A percentile compares a stretch with the other conserved stretches of the same genome.
These are phyloP conservation scores for Microchirus variegatus DNA, from an alignment of 2,797 vertebrate genomes.

Conservation along the genomic window DNA sequence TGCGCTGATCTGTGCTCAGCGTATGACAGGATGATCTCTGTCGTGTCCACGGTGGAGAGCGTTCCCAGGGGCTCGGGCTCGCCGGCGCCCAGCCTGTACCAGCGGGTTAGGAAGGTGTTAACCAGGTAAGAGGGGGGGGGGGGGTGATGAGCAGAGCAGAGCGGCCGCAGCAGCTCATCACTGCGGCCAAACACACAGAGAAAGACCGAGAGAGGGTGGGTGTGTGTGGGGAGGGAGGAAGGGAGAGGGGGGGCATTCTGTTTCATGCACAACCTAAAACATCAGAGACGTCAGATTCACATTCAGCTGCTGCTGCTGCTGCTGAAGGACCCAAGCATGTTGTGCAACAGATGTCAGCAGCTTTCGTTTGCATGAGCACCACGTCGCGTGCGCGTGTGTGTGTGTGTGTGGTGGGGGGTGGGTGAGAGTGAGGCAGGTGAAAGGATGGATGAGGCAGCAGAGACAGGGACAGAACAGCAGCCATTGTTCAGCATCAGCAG, in stretches of 20 bases:
- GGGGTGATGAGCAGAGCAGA: not conserved
- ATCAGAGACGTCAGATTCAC: not conserved
- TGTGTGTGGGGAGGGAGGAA: not conserved
- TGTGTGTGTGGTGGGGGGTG: not conserved
- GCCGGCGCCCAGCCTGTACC: slow-evolving; percentile 81
- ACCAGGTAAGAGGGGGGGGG: slow-evolving; percentile 83
- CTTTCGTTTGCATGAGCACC: not conserved
- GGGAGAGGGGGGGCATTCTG: not conserved
- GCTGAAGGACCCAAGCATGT: not conserved
- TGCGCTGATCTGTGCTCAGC: slow-evolving; percentile 79
- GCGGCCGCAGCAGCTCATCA: no score
- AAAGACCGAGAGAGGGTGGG: no score
- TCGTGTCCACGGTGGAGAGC: slow-evolving; percentile 90
- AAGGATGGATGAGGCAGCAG: no score
- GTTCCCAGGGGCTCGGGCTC: slow-evolving; percentile 84
- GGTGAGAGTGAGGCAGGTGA: not conserved
- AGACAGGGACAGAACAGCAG: no score
- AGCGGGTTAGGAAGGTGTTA: slow-evolving; percentile 87
- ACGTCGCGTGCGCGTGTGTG: not conserved
- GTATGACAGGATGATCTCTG: slow-evolving; percentile 85
- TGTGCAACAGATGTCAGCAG: slow-evolving; percentile 47
- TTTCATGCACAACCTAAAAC: slow-evolving; percentile 22
- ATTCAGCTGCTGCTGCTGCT: not conserved
- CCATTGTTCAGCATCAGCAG: no score
- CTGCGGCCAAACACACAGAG: no score